Conservation (phyloP, 2,113 vertebrate genomes). For the Alethe diademata region DNA sequence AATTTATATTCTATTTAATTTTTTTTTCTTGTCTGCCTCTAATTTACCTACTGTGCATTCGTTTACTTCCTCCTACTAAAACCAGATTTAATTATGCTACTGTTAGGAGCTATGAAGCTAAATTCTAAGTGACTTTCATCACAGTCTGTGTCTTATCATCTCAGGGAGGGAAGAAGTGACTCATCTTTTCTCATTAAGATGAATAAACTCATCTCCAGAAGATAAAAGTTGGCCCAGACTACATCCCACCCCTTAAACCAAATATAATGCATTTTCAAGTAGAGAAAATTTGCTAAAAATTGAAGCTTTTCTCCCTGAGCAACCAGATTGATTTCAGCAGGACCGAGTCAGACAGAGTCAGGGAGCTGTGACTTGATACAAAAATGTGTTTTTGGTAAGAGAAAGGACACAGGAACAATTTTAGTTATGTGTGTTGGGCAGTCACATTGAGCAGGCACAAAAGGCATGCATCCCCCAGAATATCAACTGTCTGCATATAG, state of each 20-base stretch:
- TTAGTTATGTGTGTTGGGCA: background rate
- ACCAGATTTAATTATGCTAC: background rate
- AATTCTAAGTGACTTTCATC: background rate
- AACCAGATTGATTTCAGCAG: background rate
- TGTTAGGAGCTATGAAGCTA: background rate
- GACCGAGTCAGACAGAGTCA: fast-evolving
- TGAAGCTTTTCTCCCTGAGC: background rate
- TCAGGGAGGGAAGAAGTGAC: background rate
- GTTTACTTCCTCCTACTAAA: background rate
- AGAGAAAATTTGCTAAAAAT: background rate
- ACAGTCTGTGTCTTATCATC: background rate
- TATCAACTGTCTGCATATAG: background rate
- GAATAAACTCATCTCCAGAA: background rate
- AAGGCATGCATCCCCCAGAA: background rate
- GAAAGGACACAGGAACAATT: background rate
- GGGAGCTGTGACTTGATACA: background rate
- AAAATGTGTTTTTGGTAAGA: background rate
- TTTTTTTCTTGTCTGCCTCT: background rate
- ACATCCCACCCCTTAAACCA: background rate
- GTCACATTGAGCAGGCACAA: background rate
- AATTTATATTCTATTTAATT: background rate
- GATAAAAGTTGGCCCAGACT: background rate
- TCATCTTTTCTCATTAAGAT: background rate
- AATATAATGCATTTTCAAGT: conserved; percentile 8
- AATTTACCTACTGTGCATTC: background rate